Conservation (phyloP, 2,888 invertebrate species). For the Fissipunctia ypsillon region DNA sequence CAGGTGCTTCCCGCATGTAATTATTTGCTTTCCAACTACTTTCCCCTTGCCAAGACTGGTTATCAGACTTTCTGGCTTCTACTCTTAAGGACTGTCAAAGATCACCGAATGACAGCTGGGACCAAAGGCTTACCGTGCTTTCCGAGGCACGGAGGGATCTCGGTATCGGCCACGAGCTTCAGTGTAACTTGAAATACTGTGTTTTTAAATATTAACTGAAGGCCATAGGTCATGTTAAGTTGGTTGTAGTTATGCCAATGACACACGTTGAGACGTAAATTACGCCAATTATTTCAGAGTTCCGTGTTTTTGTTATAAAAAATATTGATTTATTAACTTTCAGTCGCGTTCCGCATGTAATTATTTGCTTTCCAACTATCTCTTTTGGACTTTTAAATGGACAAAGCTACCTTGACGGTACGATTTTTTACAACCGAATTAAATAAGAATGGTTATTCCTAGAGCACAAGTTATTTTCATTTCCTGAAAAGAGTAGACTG, state of each 20-base stretch:
- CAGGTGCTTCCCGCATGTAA: too few species aligned
- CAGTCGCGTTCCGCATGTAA: background rate
- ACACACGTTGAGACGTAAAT: conserved; percentile 10
- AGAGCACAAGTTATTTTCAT: background rate
- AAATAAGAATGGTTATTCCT: background rate
- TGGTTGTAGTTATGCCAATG: background rate
- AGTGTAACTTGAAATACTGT: too few species aligned
- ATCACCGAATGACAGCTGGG: too few species aligned
- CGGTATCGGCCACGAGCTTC: too few species aligned
- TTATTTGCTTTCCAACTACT: too few species aligned
- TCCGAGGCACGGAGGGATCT: too few species aligned
- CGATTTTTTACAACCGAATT: background rate
- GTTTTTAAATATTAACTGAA: too few species aligned
- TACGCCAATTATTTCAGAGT: conserved; percentile 6
- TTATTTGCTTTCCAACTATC: conserved; percentile 17
- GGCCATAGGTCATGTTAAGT: too few species aligned
- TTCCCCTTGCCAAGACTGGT: too few species aligned
- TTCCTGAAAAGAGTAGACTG: background rate
- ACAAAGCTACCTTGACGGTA: background rate
- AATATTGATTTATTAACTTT: conserved; percentile 6
- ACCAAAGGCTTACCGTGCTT: too few species aligned
- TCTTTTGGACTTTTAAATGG: background rate
- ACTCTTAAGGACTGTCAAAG: too few species aligned
- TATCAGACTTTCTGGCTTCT: too few species aligned
- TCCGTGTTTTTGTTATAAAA: conserved; percentile 2